Evolutionary conservation across 2,888 invertebrate genomes (phyloP).

Genomic region (Stenoptilia bipunctidactyla): DNA sequence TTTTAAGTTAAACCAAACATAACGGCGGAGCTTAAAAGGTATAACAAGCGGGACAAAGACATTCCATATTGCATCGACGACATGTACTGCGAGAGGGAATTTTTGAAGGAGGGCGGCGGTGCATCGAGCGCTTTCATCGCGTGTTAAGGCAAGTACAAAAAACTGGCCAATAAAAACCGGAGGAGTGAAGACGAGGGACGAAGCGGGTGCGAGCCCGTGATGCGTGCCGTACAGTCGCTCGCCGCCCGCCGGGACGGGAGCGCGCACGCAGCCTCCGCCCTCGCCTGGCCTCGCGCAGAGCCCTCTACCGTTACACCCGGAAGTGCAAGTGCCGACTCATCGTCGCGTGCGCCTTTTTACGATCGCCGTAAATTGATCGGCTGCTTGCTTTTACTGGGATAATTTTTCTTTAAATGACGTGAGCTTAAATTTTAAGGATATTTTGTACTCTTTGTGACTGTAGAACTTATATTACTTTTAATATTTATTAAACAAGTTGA

Average conservation of each 20-base stretch:
- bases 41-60: conserved; percentile 48
- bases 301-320: not conserved
- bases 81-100: conserved; percentile 51
- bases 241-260: conserved; percentile 52
- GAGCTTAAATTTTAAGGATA: no score
- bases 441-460: no score
- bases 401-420: no score
- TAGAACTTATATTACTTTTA: no score
- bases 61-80: conserved; percentile 49
- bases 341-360: conserved; percentile 43
- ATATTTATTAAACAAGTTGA: no score
- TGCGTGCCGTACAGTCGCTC: conserved; percentile 57
- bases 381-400: no score
- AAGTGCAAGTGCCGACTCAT: conserved; percentile 20
- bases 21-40: conserved; percentile 30
- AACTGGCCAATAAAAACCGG: conserved; percentile 66
- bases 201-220: conserved; percentile 51
- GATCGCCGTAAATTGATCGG: conserved; percentile 19
- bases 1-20: conserved; percentile 2
- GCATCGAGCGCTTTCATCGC: conserved; percentile 56
- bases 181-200: conserved; percentile 60
- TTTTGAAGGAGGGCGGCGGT: conserved; percentile 52
- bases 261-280: conserved; percentile 59
- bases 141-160: conserved; percentile 62
- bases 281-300: conserved; percentile 14